A percentile compares a stretch with the other conserved stretches of the same genome.
Evolutionary conservation across 1,140 invertebrate species (phyloP).

Genomic region (Drosophila subpulchrella): DNA sequence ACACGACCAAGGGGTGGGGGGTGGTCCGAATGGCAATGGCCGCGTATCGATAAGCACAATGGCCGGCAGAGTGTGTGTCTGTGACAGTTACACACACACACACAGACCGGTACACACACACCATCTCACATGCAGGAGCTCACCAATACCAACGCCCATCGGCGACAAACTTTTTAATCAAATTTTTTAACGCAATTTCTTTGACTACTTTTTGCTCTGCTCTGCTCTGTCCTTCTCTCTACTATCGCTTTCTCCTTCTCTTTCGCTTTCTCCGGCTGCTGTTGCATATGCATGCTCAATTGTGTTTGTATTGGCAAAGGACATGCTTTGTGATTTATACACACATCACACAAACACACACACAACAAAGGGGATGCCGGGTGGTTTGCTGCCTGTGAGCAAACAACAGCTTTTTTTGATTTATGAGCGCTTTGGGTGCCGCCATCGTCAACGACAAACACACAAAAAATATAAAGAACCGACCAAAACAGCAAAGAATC

Average conservation of each 20-base stretch:
- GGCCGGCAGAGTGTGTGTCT: slow-evolving; percentile 54
- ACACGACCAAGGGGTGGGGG: slow-evolving; percentile 28
- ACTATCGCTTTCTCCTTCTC: slow-evolving; percentile 5
- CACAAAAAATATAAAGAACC: slow-evolving; percentile 46
- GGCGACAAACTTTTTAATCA: slow-evolving; percentile 82
- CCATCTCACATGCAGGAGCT: slow-evolving; percentile 20
- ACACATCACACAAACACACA: slow-evolving; percentile 69
- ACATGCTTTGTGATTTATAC: slow-evolving; percentile 83
- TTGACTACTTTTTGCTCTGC: slow-evolving; percentile 58
- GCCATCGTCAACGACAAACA: slow-evolving; percentile 37
- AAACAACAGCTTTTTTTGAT: slow-evolving; percentile 76
- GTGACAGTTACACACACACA: slow-evolving; percentile 57
- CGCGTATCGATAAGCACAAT: slow-evolving; percentile 78
- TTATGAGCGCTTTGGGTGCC: slow-evolving; percentile 80
- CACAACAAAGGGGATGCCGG: slow-evolving; percentile 27
- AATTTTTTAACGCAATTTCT: slow-evolving; percentile 76
- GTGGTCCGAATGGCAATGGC: slow-evolving; percentile 55
- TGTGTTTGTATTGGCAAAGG: slow-evolving; percentile 83
- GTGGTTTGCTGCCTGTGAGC: slow-evolving; percentile 42
- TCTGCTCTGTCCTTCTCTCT: not conserved
- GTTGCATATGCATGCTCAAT: slow-evolving; percentile 83
- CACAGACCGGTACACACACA: slow-evolving; percentile 19
- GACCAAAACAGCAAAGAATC: slow-evolving; percentile 33
- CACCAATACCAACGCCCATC: slow-evolving; percentile 37
- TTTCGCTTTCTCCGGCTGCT: slow-evolving; percentile 26